Percentiles rank a stretch among this genome's conserved stretches.
phyloP scores from a whole-genome alignment of 2,888 invertebrate genomes.

The Cartodere bifasciata region DNA sequence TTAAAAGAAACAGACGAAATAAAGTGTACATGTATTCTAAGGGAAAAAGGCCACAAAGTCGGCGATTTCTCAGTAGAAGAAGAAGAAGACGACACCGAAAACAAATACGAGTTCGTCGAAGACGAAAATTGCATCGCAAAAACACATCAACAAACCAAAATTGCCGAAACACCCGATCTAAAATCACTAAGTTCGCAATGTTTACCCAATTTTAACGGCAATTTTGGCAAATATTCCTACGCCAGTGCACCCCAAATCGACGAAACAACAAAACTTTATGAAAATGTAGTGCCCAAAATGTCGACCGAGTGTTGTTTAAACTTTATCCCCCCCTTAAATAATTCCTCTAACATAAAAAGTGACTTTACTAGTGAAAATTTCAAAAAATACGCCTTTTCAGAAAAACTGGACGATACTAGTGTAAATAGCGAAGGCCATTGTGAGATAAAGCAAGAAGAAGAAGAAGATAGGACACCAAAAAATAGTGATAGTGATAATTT shows the following conservation, averaged over 20 bases:
- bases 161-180: too few species aligned
- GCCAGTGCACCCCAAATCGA: constrained; percentile 16
- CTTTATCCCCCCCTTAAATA: too few species aligned
- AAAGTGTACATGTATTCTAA: constrained; percentile 26
- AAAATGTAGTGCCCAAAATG: constrained; percentile 36
- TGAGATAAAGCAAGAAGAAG: constrained; percentile 14
- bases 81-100: constrained; percentile 20
- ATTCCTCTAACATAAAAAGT: too few species aligned
- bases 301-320: constrained; percentile 27
- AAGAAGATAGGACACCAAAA: constrained; percentile 11
- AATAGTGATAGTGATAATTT: constrained; percentile 37
- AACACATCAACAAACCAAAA: constrained; percentile 36
- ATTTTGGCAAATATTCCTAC: constrained; percentile 21
- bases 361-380: constrained; percentile 30
- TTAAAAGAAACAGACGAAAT: constrained; percentile 20
- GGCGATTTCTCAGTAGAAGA: constrained; percentile 24
- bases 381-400: constrained; percentile 34
- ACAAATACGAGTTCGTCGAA: constrained; percentile 37
- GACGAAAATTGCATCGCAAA: constrained; percentile 43
- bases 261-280: constrained; percentile 22
- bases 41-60: constrained; percentile 25
- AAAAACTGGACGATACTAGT: constrained; percentile 12
- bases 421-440: constrained; percentile 19
- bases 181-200: constrained; percentile 36
- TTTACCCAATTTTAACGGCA: constrained; percentile 30